These are phyloP conservation scores for Branchinecta lynchi DNA, from an alignment of 1,140 invertebrate genomes.

Conservation along the genomic window DNA sequence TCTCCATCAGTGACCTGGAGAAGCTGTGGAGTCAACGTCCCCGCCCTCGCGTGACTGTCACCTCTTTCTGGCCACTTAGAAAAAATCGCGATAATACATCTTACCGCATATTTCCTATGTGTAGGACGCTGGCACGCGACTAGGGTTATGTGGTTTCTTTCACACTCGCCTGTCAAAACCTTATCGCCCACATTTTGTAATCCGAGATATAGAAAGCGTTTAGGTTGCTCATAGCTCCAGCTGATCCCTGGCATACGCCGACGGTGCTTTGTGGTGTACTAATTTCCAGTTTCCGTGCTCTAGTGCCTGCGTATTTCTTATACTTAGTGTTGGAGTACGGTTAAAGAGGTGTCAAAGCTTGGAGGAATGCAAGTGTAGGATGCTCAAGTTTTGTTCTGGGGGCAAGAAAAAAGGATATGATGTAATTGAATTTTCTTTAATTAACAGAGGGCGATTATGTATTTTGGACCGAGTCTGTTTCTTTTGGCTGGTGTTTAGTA, in stretches of 20 bases:
- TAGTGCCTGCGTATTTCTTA: not conserved
- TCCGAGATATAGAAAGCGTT: not conserved
- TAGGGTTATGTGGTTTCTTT: not conserved
- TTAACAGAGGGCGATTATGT: not conserved
- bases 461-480: not conserved
- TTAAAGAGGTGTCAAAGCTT: not conserved
- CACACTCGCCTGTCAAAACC: not conserved
- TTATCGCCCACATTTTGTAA: conserved; percentile 6
- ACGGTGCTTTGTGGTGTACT: not conserved
- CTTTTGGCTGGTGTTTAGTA: not conserved
- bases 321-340: not conserved
- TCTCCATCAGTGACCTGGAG: too few species aligned
- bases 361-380: not conserved
- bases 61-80: too few species aligned
- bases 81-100: too few species aligned
- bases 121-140: conserved; percentile 1
- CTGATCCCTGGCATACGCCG: not conserved
- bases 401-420: conserved; percentile 11
- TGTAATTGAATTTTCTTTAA: conserved; percentile 11
- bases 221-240: too few species aligned
- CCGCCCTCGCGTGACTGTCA: too few species aligned
- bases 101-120: not conserved
- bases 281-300: not conserved
- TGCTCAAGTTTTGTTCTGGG: conserved; percentile 20
- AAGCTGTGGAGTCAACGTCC: too few species aligned